Evolutionary conservation across 2,113 vertebrate genomes (phyloP).

Genomic region (Melanotaenia duboulayi): DNA sequence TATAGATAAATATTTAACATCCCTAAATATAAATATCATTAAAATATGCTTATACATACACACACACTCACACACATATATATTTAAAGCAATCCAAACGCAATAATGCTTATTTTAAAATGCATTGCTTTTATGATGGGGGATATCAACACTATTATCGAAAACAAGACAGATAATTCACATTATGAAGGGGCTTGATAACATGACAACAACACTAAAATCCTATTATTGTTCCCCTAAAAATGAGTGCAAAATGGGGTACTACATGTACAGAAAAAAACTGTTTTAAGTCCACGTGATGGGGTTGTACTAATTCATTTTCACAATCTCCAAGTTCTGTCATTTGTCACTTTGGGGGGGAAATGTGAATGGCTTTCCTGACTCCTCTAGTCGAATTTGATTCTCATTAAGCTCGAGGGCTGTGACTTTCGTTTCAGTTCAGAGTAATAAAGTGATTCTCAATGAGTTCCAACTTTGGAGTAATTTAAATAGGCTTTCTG

Average conservation of each 20-base stretch:
- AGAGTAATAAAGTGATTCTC: slow-evolving; percentile 50
- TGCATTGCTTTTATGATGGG: too few relatives aligned
- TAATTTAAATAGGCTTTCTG: slow-evolving; percentile 47
- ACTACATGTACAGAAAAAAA: not conserved
- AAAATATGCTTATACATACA: too few relatives aligned
- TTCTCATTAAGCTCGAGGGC: slow-evolving; percentile 49
- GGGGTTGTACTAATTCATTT: slow-evolving; percentile 52
- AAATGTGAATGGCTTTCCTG: slow-evolving; percentile 26
- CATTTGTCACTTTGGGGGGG: slow-evolving; percentile 49
- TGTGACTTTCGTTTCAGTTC: slow-evolving; percentile 42
- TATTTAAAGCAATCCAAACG: too few relatives aligned
- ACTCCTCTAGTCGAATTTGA: slow-evolving; percentile 41
- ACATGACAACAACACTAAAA: not conserved
- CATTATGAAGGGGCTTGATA: not conserved
- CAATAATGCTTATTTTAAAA: too few relatives aligned
- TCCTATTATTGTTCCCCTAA: not conserved
- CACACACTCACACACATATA: too few relatives aligned
- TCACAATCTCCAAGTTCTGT: slow-evolving; percentile 42
- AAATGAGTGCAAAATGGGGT: not conserved
- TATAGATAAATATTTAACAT: not conserved
- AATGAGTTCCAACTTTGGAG: slow-evolving; percentile 42
- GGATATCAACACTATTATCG: too few relatives aligned
- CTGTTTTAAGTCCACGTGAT: slow-evolving; percentile 24
- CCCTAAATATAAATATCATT: too few relatives aligned
- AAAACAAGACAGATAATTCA: too few relatives aligned